Evolutionary conservation across 2,888 invertebrate species (phyloP), one percentile per base, ranked within the genome.

Genomic region (Clusia tigrina): DNA sequence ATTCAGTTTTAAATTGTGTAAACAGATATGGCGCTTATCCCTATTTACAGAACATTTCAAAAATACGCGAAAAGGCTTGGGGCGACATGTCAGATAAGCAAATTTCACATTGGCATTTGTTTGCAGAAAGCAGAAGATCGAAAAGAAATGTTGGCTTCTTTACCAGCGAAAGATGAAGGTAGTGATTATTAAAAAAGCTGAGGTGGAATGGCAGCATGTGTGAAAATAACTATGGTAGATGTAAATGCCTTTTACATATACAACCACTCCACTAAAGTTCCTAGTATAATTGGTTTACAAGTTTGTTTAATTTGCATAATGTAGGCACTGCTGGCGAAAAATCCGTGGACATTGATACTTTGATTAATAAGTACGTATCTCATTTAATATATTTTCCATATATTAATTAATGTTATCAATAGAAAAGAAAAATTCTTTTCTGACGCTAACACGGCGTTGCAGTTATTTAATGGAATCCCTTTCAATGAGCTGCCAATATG

Each of bases 401-500:
- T 32, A 32, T 9, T 9, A 32, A 9, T 32, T 12, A 32, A 32
- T 32, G 32, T 32, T 32, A 32, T 20, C 25, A 54, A 54, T 79
- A 93, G 93, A 62, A 88, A 88, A 78, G 86, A 86, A 58, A 87
- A 89, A 66, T 81, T 90, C 68, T 94, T 93, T 78, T 95, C 95
- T 0, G 90, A 91, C 77, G 84, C 86, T 62, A 87, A 89, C 58
- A 93, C 95, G 0, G 90, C 91, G 38, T 86, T 88, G 64, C 84
- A 85, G 73, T 77, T 94, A 2, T 93, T 94, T 75, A 87, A 92
- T 79, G 95, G 94, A 0, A 83, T 89, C 0, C 88, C 88, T 1
- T 97, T 90, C 80, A 89, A 89, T 78, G 89, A 95, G 54, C 78
- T 97, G 57, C 95, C 95, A 0, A 87, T 97, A 62, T 88, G 92